A percentile compares a stretch with the other conserved stretches of the same genome.
These are phyloP conservation scores for Capitulum mitella DNA, from an alignment of 2,888 invertebrate genomes.

Conservation along the genomic window DNA sequence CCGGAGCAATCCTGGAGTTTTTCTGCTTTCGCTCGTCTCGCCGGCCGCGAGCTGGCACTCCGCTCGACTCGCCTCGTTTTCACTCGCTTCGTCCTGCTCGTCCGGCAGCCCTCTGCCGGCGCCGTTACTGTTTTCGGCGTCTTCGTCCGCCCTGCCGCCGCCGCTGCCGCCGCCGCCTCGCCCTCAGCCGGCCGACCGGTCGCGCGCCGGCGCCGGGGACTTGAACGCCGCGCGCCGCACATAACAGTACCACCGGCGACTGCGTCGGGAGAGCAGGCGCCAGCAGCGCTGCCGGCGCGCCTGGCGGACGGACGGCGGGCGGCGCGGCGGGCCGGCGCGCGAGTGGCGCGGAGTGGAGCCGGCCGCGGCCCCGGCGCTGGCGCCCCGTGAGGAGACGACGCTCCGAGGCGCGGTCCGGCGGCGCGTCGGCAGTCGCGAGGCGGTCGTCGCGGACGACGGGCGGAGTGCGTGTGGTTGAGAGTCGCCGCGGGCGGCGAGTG, in stretches of 20 bases:
- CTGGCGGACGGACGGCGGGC: neutral
- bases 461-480: neutral
- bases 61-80: neutral
- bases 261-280: neutral
- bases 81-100: no score
- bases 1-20: no score
- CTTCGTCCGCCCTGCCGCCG: no score
- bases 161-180: neutral
- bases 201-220: neutral
- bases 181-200: no score
- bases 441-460: neutral
- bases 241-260: neutral
- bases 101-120: neutral
- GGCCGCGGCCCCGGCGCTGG: no score
- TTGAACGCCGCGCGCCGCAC: neutral
- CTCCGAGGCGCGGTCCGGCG: no score
- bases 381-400: no score
- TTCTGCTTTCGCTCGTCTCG: no score
- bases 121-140: no score
- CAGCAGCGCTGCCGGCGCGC: neutral
- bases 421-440: neutral
- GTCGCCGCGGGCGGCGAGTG: neutral
- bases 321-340: neutral
- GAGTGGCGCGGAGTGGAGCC: neutral
- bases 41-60: no score